Percentiles rank a stretch among this genome's conserved stretches.
phyloP scores from a whole-genome alignment of 2,113 vertebrate genomes.

The Pristiophorus japonicus region DNA sequence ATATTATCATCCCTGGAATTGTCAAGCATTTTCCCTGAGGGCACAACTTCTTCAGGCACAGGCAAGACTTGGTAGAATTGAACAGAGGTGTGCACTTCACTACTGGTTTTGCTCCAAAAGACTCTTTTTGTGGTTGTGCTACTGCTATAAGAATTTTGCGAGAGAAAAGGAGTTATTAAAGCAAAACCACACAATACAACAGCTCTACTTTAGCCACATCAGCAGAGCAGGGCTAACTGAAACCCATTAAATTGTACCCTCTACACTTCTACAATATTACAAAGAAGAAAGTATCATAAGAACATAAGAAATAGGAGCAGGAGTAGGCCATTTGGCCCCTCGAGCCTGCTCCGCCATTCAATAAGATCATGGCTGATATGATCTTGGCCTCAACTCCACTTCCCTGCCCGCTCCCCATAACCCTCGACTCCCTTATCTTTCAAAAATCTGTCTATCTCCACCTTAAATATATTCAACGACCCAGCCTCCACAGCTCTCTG shows the following conservation, averaged over 20 bases:
- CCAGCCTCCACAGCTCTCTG: no score
- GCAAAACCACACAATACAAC: background rate
- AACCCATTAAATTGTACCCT: background rate
- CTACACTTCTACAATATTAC: background rate
- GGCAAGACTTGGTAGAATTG: background rate
- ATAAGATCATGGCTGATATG: no score
- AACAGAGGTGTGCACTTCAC: background rate
- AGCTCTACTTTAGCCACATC: background rate
- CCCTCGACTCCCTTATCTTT: no score
- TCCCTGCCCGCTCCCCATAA: no score
- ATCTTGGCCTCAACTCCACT: no score
- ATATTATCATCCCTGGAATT: background rate
- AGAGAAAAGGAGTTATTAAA: background rate
- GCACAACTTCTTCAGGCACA: background rate
- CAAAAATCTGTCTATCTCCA: no score
- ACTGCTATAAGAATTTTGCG: background rate
- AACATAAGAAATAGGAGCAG: no score
- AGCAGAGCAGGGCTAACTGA: background rate
- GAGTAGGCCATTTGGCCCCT: no score
- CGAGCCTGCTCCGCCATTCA: no score
- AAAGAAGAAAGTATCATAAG: background rate
- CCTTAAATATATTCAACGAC: no score
- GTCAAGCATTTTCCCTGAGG: background rate
- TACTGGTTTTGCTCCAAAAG: background rate
- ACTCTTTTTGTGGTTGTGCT: background rate